Evolutionary conservation across 2,797 vertebrate genomes (phyloP), one percentile per base, ranked within the genome.

Genomic region (Strix occidentalis): DNA sequence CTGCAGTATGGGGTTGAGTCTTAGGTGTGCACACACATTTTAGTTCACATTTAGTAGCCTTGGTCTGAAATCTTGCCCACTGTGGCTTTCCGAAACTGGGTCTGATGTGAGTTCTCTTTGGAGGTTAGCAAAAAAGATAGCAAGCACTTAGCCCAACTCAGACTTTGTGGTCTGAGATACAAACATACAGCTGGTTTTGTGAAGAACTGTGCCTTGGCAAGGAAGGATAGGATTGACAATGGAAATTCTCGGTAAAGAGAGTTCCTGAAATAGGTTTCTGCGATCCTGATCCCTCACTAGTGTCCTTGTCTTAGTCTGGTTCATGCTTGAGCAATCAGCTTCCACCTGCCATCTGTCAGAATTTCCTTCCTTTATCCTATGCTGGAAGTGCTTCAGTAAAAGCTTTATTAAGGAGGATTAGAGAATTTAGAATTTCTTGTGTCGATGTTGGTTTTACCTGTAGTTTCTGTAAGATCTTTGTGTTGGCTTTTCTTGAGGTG

Each of bases 221-320:
- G 89, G 84, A 48, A 43, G 75, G 78, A 16, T 25, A 46, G 66
- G 90, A 87, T 84, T 72, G 61, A 50, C 77, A 76, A 29, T 70
- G 84, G 80, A 82, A 92, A 70, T 85, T 85, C 87, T 89, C 66
- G n/a, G 56, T 94, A 4, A 90, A 92, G 87, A 11, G 50, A 24
- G 87, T 53, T 84, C 89, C 93, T 90, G 91, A 95, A 97, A 96
- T 97, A 97, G 95, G 60, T 83, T 90, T 89, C 23, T 51, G 75
- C 77, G 84, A 68, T 96, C 66, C 95, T 96, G 92, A 96, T 97
- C 92, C 86, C 70, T 90, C 66, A 11, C 16, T 58, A 39, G 63
- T 0, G 8, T 86, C 93, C 77, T 87, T 87, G 84, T 71, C 91
- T 91, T 61, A 93, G 94, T 39, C 87, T 94, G 87, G 82, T 72